These are phyloP conservation scores for Erpornis zantholeuca DNA, from an alignment of 2,113 vertebrate genomes.

Conservation along the genomic window DNA sequence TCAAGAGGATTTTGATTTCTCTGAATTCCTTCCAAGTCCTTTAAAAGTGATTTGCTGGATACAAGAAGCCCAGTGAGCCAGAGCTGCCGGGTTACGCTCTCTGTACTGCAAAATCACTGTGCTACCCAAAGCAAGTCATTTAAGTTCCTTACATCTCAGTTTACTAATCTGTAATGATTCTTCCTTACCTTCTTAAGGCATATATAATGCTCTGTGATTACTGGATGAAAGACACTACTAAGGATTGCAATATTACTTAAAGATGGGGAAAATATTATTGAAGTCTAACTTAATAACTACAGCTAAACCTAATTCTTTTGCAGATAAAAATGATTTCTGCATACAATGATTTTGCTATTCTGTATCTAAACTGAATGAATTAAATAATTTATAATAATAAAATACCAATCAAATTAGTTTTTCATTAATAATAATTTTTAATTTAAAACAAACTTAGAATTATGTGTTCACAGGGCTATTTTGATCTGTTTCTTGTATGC, in stretches of 20 bases:
- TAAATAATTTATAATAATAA: background rate
- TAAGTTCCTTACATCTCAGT: background rate
- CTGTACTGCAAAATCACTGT: background rate
- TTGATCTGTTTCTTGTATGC: background rate
- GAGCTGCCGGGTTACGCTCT: background rate
- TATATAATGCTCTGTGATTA: background rate
- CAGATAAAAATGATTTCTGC: background rate
- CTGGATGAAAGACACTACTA: background rate
- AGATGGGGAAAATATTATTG: background rate
- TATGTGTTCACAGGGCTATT: background rate
- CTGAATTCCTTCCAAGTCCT: background rate
- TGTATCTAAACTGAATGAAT: background rate
- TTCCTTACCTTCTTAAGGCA: background rate
- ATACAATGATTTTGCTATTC: background rate
- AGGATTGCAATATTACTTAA: background rate
- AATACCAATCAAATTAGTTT: background rate
- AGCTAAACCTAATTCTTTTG: background rate
- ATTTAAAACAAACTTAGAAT: background rate
- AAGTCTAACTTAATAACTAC: background rate
- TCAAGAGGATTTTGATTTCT: background rate
- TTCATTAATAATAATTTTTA: background rate
- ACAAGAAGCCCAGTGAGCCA: background rate
- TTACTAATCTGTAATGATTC: background rate
- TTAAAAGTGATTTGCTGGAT: conserved; percentile 8
- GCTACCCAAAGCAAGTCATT: background rate